Evolutionary conservation across 2,888 invertebrate species (phyloP), one percentile per base, ranked within the genome.

Genomic region (Neoitamus cyanurus): DNA sequence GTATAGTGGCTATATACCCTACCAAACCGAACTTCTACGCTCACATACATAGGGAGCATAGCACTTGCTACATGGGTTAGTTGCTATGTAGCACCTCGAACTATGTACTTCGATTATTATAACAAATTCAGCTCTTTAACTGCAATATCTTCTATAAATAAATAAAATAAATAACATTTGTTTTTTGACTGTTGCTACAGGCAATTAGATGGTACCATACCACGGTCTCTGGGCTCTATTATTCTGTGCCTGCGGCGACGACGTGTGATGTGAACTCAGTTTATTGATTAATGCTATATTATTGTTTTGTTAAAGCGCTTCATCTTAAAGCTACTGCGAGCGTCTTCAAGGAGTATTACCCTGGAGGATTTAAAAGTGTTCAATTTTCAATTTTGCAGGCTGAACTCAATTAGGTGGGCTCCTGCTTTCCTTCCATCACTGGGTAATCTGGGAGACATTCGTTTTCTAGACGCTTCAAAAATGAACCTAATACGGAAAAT

Each of bases 1-100:
- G 82, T 82, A 82, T 69, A 82, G 69, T 82, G 68, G 28, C 37
- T 82, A 82, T 82, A 36, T 82, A 82, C 82, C 34, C 28, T 36
- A 82, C 36, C 36, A 82, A 82, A 69, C n/a, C 36, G 68, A 69
- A 82, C 82, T 69, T 82, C 69, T 69, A 82, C 82, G 34, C 82
- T 68, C 36, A 69, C 69, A 69, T 69, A 69, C 69, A 68, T 69
- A 82, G 82, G 69, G 69, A 37, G n/a, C 28, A 68, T 69, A 69
- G 69, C 69, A 69, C 20, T 15, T 28, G 58, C 36, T 82, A 82
- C 37, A 69, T 82, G 69, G 69, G 37, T 69, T 82, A 68, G 82
- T 69, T 36, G 36, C 82, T 37, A 36, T 82, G 69, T 82, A 69
- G 69, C 25, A 68, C 68, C 68, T 82, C 69, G 28, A 82, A 82